phyloP scores from a whole-genome alignment of 2,888 invertebrate species.

The Bombyx huttoni region DNA sequence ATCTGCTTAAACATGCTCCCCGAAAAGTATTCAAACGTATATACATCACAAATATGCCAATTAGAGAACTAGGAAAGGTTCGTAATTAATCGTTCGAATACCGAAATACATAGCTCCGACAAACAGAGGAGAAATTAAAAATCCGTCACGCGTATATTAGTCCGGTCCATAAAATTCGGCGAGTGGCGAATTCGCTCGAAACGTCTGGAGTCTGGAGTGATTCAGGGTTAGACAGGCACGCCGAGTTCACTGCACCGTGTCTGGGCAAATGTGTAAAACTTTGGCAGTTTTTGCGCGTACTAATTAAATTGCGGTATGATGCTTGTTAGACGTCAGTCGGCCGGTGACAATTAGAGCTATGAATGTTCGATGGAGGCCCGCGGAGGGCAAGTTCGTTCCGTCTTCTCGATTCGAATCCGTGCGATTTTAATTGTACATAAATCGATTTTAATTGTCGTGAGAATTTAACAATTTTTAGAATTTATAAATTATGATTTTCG shows the following conservation, averaged over 20 bases:
- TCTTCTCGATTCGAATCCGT: not conserved
- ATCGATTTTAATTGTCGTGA: not conserved
- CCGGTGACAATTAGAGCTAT: not conserved
- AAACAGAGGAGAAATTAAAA: not conserved
- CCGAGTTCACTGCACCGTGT: constrained; percentile 26
- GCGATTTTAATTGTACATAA: not conserved
- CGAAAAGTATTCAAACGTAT: not conserved
- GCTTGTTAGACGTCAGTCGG: not conserved
- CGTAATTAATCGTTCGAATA: not conserved
- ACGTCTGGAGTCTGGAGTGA: constrained; percentile 18
- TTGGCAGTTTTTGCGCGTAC: not conserved
- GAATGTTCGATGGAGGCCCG: not conserved
- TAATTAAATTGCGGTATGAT: not conserved
- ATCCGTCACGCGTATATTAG: not conserved
- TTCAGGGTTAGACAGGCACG: constrained; percentile 24
- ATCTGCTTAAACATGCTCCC: not conserved
- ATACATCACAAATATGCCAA: not conserved
- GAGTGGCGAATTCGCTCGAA: constrained; percentile 15
- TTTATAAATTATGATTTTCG: not conserved
- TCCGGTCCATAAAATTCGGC: constrained; percentile 7
- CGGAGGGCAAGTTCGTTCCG: not conserved
- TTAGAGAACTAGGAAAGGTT: not conserved
- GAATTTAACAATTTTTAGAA: not conserved
- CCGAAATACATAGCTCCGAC: not conserved
- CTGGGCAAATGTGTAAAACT: not conserved